Evolutionary conservation across 2,888 invertebrate species (phyloP), one percentile per base, ranked within the genome.

Genomic region (Orthosia gothica): DNA sequence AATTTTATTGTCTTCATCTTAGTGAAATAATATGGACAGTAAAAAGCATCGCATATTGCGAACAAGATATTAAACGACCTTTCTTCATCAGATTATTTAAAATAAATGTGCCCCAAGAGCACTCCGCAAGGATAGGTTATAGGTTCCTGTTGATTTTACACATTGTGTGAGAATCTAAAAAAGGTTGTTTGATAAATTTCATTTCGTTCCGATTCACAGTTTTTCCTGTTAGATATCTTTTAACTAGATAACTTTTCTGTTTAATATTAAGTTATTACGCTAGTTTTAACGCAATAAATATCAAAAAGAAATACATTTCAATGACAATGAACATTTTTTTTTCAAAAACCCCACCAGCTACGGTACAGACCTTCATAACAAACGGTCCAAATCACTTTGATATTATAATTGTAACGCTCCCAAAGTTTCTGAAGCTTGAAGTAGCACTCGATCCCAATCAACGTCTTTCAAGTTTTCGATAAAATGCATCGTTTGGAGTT

Each of bases 401-500:
- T 80, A 82, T 76, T 67, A 87, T 78, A 78, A 87, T 84, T 83
- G 71, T 74, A 77, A 84, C 76, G 76, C 74, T 72, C 66, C 67
- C 59, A 74, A 83, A 86, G 79, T 85, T 85, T 62, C 66, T 69
- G 69, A 75, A 77, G 66, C 72, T 76, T 84, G 77, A 72, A 85
- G 84, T 50, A 74, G 74, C 87, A 76, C 87, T 87, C 86, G 85
- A 87, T 80, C 79, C 80, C 84, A 85, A 88, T 87, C 84, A 82
- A 83, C 58, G 81, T 76, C 76, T 68, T 55, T 82, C 79, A 76
- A 83, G 76, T 77, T 80, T 78, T 79, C 78, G 87, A 81, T 76
- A 82, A 84, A 86, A 81, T 86, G 77, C 79, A 77, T 81, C 82
- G 72, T 82, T 85, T 68, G 78, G 67, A 82, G 77, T 83, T 82